Evolutionary conservation across 2,113 vertebrate species (phyloP).

Genomic region (Halcyon malimbica): DNA sequence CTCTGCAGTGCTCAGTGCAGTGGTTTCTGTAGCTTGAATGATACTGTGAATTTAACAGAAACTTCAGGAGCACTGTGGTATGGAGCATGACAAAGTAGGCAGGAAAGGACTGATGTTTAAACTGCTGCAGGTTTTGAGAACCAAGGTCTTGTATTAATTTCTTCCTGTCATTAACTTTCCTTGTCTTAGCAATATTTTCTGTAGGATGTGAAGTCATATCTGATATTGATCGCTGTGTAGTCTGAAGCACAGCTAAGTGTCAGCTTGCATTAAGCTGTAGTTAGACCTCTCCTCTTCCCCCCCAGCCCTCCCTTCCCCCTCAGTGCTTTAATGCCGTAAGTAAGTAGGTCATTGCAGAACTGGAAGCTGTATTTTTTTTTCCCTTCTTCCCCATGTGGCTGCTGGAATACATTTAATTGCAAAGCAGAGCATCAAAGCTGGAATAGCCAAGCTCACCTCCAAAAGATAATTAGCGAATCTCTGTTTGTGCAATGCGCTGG

Average conservation of each 20-base stretch:
- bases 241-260: constrained; percentile 27
- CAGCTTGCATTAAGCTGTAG: constrained; percentile 55
- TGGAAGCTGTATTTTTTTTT: constrained; percentile 50
- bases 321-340: constrained; percentile 37
- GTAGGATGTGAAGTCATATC: constrained; percentile 29
- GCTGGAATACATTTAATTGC: constrained; percentile 59
- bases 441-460: constrained; percentile 40
- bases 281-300: not conserved
- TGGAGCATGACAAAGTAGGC: not conserved
- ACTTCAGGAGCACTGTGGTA: not conserved
- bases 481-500: not conserved
- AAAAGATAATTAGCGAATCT: constrained; percentile 43
- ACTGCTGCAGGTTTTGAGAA: not conserved
- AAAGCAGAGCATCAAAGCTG: constrained; percentile 53
- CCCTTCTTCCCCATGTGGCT: constrained; percentile 19
- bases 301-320: not conserved
- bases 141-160: not conserved
- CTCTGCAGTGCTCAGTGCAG: not conserved
- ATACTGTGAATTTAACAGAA: not conserved
- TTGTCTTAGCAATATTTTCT: not conserved
- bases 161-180: constrained; percentile 14
- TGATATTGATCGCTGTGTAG: constrained; percentile 23
- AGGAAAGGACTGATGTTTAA: not conserved
- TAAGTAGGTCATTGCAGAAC: constrained; percentile 74
- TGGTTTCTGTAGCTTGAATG: not conserved